Evolutionary conservation across 2,888 invertebrate genomes (phyloP).

Genomic region (Ornithoptera priamus): DNA sequence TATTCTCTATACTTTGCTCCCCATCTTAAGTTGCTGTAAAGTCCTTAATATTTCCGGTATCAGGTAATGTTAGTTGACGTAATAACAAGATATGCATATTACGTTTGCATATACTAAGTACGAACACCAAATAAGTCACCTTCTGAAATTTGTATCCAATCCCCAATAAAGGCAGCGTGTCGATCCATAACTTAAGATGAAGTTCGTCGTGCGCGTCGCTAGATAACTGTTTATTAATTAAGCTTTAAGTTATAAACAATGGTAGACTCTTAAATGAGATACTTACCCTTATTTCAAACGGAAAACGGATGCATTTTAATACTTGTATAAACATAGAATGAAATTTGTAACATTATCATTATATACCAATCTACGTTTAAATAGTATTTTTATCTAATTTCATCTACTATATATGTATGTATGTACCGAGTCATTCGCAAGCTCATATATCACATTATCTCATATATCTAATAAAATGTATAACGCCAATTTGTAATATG

Average conservation of each 20-base stretch:
- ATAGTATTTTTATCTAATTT: too few relatives aligned
- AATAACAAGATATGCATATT: neutral
- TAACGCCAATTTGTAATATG: too few relatives aligned
- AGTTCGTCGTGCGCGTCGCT: neutral
- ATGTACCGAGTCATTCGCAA: too few relatives aligned
- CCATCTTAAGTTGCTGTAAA: too few relatives aligned
- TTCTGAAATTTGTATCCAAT: neutral
- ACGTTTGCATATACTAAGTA: neutral
- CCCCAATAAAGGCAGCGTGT: neutral
- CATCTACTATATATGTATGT: too few relatives aligned
- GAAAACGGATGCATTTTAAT: neutral
- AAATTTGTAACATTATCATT: too few relatives aligned
- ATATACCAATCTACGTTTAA: too few relatives aligned
- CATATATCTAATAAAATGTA: too few relatives aligned
- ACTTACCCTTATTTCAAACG: neutral
- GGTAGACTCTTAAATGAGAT: neutral
- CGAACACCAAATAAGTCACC: neutral
- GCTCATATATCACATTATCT: too few relatives aligned
- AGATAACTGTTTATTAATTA: conserved; percentile 5
- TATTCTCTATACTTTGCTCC: too few relatives aligned
- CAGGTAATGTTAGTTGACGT: neutral
- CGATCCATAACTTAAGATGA: conserved; percentile 4
- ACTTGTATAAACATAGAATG: too few relatives aligned
- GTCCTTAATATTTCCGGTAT: neutral
- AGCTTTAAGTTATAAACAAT: neutral